These are phyloP conservation scores for Netelia fuscicornis DNA, from an alignment of 2,888 invertebrate genomes.

Conservation along the genomic window DNA sequence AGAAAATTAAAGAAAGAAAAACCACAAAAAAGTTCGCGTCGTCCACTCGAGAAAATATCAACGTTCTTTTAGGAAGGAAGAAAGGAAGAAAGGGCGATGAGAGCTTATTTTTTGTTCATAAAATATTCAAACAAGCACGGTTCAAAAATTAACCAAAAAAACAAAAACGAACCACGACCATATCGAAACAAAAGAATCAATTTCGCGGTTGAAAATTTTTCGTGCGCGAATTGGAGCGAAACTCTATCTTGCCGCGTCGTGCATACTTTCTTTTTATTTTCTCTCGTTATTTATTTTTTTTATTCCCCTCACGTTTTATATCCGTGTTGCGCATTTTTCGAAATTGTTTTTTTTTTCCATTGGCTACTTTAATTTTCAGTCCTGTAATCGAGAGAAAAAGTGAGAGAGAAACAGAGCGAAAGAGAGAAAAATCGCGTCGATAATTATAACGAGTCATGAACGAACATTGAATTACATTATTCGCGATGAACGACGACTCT, in stretches of 20 bases:
- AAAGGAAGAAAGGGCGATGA: too few relatives aligned
- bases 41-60: neutral
- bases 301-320: neutral
- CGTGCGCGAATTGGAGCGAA: neutral
- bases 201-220: neutral
- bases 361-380: constrained; percentile 21
- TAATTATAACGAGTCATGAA: constrained; percentile 25
- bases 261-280: neutral
- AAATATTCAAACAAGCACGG: constrained; percentile 25
- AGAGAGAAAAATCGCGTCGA: constrained; percentile 21
- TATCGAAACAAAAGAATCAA: constrained; percentile 21
- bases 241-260: neutral
- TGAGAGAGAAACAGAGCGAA: neutral
- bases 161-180: neutral
- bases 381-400: neutral
- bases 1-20: too few relatives aligned
- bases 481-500: neutral
- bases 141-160: constrained; percentile 1
- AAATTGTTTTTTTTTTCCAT: constrained; percentile 30
- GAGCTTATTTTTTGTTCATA: constrained; percentile 4
- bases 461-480: constrained; percentile 33
- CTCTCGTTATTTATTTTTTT: too few relatives aligned
- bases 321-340: neutral
- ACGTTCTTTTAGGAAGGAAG: neutral
- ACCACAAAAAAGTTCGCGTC: neutral